Base-by-base conservation (phyloP, 2,113 vertebrate species). In the Carassius carassius region DNA sequence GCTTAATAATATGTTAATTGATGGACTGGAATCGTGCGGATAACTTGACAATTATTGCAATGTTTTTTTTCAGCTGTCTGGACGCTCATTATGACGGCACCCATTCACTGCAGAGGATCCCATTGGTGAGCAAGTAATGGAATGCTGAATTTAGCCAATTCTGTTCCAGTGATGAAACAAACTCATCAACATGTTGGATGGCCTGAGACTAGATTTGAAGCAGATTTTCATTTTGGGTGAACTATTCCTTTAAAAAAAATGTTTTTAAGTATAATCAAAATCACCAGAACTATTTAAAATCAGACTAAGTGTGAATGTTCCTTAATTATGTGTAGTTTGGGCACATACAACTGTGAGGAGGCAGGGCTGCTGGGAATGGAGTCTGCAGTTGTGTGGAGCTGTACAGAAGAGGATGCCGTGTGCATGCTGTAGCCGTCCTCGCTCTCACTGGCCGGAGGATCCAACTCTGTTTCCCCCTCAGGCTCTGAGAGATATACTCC, bases 341-440 rank as follows among this genome's bases (percentile, higher is more conserved):
- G 14, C 74, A 93, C 98, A 96, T 91, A 99, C 98, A 99, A 99
- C 90, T 98, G 97, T 0, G 98, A 99, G 67, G 98, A 99, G 78
- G 97, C 96, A 1, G 98, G 97, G 92, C 97, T 99, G 95, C 97
- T 99, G 90, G 97, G 96, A 89, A 96, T 97, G 87, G 97, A 99
- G 94, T 98, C 97, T 0, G 96, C 96, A 1, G 96, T 93, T 0
- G 96, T 91, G 91, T 97, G 96, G 5, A 97, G 97, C 93, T 97
- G 97, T 77, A 98, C 85, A 0, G 96, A 96, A 11, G 97, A 97
- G 47, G 93, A 94, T 5, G 93, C 93, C 0, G 98, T 97, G 90
- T 96, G 97, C 89, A 98, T 95, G 90, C 98, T 98, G 94, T 95
- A 98, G 63, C 97, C 96, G 72, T 99, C 97, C 86, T 99, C 98